phyloP scores from a whole-genome alignment of 2,888 invertebrate species.

The Sarcophaga subvicina region DNA sequence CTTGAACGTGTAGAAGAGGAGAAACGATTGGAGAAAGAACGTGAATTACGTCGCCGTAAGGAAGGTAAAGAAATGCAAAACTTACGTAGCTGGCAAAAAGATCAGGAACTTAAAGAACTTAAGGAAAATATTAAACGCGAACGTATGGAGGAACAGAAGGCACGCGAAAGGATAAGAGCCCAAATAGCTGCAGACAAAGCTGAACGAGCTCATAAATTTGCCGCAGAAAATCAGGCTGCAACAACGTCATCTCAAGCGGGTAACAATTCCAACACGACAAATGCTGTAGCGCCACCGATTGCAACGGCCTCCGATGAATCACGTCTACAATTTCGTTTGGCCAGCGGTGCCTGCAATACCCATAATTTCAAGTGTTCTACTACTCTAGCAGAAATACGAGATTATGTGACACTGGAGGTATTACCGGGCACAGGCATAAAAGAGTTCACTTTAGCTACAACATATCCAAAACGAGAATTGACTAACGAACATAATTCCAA shows the following conservation, averaged over 20 bases:
- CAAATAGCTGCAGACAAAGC: conserved; percentile 94
- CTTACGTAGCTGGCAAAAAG: conserved; percentile 88
- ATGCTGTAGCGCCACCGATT: conserved; percentile 60
- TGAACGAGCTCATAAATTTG: conserved; percentile 84
- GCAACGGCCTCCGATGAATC: conserved; percentile 82
- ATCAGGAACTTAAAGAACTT: conserved; percentile 87
- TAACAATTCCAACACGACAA: conserved; percentile 67
- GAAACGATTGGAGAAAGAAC: conserved; percentile 78
- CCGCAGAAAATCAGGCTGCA: conserved; percentile 37
- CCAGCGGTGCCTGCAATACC: conserved; percentile 89
- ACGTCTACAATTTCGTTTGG: conserved; percentile 92
- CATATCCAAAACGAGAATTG: conserved; percentile 95
- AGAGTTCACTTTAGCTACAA: conserved; percentile 90
- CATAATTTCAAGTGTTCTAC: conserved; percentile 88
- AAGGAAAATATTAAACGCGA: conserved; percentile 85
- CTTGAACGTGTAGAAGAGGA: conserved; percentile 82
- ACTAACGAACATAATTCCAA: conserved; percentile 92
- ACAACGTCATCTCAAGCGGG: conserved; percentile 14
- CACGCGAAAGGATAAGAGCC: conserved; percentile 89
- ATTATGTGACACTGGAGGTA: conserved; percentile 78
- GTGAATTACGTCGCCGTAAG: conserved; percentile 88
- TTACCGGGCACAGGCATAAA: conserved; percentile 80
- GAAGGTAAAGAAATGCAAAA: conserved; percentile 89
- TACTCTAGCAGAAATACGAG: conserved; percentile 84
- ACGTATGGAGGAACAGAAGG: conserved; percentile 88